A percentile compares a stretch with the other conserved stretches of the same genome.
Evolutionary conservation across 2,888 invertebrate genomes (phyloP).

Genomic region (Oasisia sp.): DNA sequence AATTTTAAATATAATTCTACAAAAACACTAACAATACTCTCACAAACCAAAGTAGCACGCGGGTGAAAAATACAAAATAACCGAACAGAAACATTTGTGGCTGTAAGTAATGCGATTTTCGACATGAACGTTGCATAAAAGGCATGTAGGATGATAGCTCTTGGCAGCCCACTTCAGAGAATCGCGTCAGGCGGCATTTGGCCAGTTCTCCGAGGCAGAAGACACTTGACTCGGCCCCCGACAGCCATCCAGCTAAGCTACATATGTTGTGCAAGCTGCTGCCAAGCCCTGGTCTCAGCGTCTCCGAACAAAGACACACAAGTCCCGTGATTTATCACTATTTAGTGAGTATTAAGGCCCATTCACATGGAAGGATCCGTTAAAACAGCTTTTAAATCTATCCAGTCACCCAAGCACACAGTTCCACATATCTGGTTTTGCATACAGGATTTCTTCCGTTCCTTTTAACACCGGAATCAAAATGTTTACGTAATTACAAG

Average conservation of each 20-base stretch:
- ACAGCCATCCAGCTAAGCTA: conserved; percentile 7
- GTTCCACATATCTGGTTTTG: not conserved
- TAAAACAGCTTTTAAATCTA: not conserved
- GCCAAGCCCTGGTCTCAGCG: not conserved
- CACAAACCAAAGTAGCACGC: not conserved
- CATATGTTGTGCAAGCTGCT: conserved; percentile 10
- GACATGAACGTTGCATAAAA: not conserved
- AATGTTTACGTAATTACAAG: not conserved
- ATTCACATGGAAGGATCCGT: not conserved
- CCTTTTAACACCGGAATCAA: not conserved
- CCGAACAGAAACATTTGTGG: not conserved
- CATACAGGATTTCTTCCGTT: not conserved
- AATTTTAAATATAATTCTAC: not conserved
- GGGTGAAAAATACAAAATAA: not conserved
- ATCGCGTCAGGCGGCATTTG: not conserved
- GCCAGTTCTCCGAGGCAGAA: not conserved
- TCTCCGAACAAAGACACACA: not conserved
- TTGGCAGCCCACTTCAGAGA: not conserved
- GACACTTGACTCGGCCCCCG: not conserved
- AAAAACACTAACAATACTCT: not conserved
- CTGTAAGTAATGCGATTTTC: not conserved
- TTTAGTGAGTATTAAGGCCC: not conserved
- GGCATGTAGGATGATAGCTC: not conserved
- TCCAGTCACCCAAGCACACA: not conserved
- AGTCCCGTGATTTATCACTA: not conserved